Evolutionary conservation across 2,797 vertebrate genomes (phyloP).

Genomic region (Malurus splendens): DNA sequence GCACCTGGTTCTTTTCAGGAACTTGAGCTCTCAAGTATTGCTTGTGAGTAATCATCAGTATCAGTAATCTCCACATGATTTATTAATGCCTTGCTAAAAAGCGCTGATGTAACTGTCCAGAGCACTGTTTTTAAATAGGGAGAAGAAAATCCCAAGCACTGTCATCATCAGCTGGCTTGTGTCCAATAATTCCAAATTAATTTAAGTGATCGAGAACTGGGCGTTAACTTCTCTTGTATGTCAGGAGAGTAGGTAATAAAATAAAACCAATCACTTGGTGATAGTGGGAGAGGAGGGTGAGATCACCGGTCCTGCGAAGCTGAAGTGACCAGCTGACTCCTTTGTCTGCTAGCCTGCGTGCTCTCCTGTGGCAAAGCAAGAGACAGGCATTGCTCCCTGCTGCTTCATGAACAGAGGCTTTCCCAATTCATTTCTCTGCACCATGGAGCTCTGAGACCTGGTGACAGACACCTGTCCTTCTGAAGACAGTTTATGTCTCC

Average conservation of each 20-base stretch:
- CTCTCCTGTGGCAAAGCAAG: neutral
- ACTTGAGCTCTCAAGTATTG: neutral
- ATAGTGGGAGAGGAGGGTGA: slow-evolving; percentile 19
- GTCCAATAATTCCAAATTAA: neutral
- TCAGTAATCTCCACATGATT: slow-evolving; percentile 2
- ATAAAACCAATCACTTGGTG: neutral
- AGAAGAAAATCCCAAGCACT: neutral
- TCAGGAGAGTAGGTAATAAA: neutral
- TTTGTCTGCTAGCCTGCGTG: slow-evolving; percentile 12
- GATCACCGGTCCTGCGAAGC: slow-evolving; percentile 4
- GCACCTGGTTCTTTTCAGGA: neutral
- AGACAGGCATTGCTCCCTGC: neutral
- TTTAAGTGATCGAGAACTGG: neutral
- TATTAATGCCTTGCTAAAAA: slow-evolving; percentile 47
- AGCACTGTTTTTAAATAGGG: neutral
- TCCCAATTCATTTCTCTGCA: neutral
- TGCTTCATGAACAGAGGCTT: neutral
- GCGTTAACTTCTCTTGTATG: neutral
- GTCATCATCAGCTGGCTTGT: neutral
- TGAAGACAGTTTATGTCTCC: neutral
- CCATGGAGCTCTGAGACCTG: accelerated
- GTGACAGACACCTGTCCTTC: neutral
- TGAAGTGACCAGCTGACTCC: slow-evolving; percentile 29
- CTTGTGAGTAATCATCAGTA: neutral
- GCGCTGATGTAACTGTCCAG: neutral